Evolutionary conservation across 2,113 vertebrate genomes (phyloP), one percentile per base, ranked within the genome.

Genomic region (Zonotrichia leucophrys): DNA sequence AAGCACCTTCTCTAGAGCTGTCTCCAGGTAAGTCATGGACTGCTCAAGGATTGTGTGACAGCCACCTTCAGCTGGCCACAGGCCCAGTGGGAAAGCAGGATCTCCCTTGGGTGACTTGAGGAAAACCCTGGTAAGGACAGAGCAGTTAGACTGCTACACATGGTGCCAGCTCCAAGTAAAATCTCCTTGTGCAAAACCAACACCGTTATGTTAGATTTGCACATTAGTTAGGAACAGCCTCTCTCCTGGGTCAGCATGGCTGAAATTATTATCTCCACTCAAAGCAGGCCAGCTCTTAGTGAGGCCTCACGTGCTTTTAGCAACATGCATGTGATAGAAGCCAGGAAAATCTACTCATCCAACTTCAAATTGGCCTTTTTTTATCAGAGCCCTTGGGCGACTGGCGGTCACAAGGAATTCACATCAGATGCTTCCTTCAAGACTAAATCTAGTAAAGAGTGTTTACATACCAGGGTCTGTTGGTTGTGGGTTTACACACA

Each of bases 121-220:
- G 42, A n/a, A 35, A 50, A 55, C 66, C 74, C 74, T 75, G 12
- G 39, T 6, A 24, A 72, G 41, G 66, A 92, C 41, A 85, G 47
- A 93, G 53, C 44, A 64, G 47, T 59, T 52, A 63, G 44, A 5
- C 33, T 24, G 75, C 4, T n/a, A 78, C 15, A 13, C 7, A 2
- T 0, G 0, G 15, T 63, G 27, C 27, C 41, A 73, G 8, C 66
- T 47, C 12, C 41, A 15, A 39, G 33, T 42, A 55, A 72, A 59
- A 82, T 10, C 31, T 33, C 15, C 22, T 21, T 28, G 21, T 56
- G n/a, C 35, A 41, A 46, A 70, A 82, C 7, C 49, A 52, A 7
- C 13, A 17, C 11, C 11, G 3, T 15, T 50, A 3, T 0, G 1
- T 55, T 46, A 19, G 1, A 0, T 27, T 47, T 49, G 39, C 23